Evolutionary conservation across 2,888 invertebrate genomes (phyloP).

Genomic region (Pemphredon lugubris): DNA sequence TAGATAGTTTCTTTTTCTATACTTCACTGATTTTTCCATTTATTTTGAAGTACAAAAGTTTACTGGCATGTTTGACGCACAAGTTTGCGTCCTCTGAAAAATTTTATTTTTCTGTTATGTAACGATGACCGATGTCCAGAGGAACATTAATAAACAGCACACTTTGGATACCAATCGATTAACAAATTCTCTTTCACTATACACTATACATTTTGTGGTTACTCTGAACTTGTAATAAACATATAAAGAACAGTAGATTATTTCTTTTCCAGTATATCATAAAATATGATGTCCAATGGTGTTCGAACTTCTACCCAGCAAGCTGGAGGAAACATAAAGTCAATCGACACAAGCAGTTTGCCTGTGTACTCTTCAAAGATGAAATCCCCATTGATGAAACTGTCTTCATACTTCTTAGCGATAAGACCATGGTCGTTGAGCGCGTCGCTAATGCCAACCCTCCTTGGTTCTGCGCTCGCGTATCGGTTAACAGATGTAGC

Average conservation of each 20-base stretch:
- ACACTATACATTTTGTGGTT: too few relatives aligned
- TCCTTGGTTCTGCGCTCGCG: conserved; percentile 94
- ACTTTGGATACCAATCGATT: too few relatives aligned
- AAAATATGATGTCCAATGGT: conserved; percentile 73
- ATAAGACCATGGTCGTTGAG: conserved; percentile 97
- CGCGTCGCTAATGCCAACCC: conserved; percentile 94
- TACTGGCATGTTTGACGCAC: too few relatives aligned
- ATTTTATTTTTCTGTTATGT: conserved; percentile 2
- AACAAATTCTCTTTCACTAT: neutral
- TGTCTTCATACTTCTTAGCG: conserved; percentile 93
- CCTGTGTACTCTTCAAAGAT: conserved; percentile 62
- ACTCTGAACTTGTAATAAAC: too few relatives aligned
- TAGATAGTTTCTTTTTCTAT: too few relatives aligned
- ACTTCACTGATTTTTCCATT: too few relatives aligned
- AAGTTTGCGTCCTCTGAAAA: too few relatives aligned
- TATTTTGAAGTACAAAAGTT: too few relatives aligned
- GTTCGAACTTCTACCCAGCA: conserved; percentile 50
- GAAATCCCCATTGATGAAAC: conserved; percentile 88
- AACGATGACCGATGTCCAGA: neutral
- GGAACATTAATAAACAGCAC: neutral
- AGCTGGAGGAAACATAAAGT: conserved; percentile 43
- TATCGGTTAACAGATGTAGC: conserved; percentile 89
- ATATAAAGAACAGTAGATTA: neutral
- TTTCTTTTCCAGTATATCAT: conserved; percentile 38
- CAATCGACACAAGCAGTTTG: conserved; percentile 52